Evolutionary conservation across 2,888 invertebrate species (phyloP).

Genomic region (Lobophora halterata): DNA sequence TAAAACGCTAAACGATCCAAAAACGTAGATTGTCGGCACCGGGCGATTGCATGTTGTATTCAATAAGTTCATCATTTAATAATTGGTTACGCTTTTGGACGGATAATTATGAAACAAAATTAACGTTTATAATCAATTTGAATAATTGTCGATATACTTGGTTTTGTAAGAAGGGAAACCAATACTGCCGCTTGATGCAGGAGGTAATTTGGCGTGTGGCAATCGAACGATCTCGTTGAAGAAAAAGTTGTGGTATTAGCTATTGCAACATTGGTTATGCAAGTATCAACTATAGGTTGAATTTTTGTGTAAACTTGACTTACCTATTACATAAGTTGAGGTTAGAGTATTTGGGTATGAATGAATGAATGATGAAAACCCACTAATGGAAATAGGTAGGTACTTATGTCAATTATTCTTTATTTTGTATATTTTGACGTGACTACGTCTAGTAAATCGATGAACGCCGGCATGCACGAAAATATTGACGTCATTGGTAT

Average conservation of each 20-base stretch:
- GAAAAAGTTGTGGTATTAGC: conserved; percentile 4
- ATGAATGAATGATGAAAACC: no score
- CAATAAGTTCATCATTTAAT: background rate
- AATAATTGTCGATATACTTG: conserved; percentile 15
- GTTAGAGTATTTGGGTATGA: no score
- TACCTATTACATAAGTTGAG: no score
- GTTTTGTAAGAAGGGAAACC: conserved; percentile 45
- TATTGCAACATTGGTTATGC: conserved; percentile 5
- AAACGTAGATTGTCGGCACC: background rate
- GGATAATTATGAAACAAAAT: conserved; percentile 16
- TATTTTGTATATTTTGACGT: no score
- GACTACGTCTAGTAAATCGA: no score
- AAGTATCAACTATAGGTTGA: no score
- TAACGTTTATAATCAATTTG: conserved; percentile 17
- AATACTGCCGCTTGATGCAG: conserved; percentile 19
- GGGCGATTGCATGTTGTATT: background rate
- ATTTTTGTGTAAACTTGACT: no score
- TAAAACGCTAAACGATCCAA: no score
- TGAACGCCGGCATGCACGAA: no score
- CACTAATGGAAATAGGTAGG: no score
- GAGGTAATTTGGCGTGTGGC: conserved; percentile 24
- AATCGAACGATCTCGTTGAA: conserved; percentile 6
- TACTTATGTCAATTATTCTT: no score
- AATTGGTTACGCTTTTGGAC: conserved; percentile 13
- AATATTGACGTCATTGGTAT: no score